Conservation (phyloP, 2,797 vertebrate species). For the Tolypeutes matacus region DNA sequence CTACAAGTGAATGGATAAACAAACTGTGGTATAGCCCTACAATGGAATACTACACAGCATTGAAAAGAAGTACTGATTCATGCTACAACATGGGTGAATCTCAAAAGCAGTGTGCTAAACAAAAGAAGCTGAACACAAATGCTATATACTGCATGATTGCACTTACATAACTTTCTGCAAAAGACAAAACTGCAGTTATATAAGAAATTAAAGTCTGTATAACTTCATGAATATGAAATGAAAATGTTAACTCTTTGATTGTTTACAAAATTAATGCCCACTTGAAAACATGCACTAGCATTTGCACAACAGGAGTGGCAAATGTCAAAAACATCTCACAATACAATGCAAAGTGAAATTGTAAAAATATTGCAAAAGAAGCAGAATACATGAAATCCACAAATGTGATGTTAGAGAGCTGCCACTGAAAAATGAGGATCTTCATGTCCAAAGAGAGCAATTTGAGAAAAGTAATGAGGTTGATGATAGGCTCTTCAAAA, state of each 20-base stretch:
- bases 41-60: neutral
- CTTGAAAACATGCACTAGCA: neutral
- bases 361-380: neutral
- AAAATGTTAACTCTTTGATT: neutral
- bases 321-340: neutral
- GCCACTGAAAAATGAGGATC: neutral
- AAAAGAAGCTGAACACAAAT: neutral
- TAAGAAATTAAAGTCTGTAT: neutral
- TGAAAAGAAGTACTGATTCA: neutral
- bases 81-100: neutral
- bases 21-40: neutral
- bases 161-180: neutral
- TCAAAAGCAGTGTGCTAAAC: neutral
- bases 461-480: constrained; percentile 29
- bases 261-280: neutral
- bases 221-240: neutral
- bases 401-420: neutral
- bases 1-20: neutral
- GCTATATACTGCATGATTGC: neutral
- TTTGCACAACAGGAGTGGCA: neutral
- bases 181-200: neutral
- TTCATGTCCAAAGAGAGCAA: neutral
- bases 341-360: neutral
- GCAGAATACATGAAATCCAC: neutral
- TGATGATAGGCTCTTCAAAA: neutral